phyloP scores from a whole-genome alignment of 2,888 invertebrate genomes.

The Thymelicus sylvestris region DNA sequence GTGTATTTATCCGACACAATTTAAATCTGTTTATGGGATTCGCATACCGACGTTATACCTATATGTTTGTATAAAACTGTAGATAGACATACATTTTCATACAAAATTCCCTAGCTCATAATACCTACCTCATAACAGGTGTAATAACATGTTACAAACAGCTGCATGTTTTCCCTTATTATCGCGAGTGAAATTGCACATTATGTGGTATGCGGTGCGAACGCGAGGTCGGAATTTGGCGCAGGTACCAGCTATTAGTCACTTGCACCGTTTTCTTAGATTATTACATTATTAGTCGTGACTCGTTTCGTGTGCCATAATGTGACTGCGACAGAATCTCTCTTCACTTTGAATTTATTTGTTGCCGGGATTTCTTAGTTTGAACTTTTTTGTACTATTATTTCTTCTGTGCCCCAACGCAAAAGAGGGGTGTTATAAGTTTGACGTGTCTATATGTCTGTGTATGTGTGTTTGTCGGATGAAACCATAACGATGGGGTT shows the following conservation, averaged over 20 bases:
- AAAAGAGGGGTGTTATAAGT: too few relatives aligned
- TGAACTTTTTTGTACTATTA: too few relatives aligned
- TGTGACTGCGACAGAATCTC: constrained; percentile 1
- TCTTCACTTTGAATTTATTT: neutral
- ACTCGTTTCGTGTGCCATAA: neutral
- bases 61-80: too few relatives aligned
- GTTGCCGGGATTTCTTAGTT: too few relatives aligned
- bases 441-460: too few relatives aligned
- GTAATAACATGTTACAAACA: constrained; percentile 19
- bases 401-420: too few relatives aligned
- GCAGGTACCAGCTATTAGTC: constrained; percentile 31
- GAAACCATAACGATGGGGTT: too few relatives aligned
- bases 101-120: constrained; percentile 3
- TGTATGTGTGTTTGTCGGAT: too few relatives aligned
- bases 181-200: constrained; percentile 6
- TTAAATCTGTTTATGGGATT: too few relatives aligned
- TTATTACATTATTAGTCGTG: constrained; percentile 8
- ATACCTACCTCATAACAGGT: constrained; percentile 17
- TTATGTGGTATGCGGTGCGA: constrained; percentile 11
- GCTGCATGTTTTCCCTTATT: constrained; percentile 21
- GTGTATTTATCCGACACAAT: too few relatives aligned
- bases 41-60: too few relatives aligned
- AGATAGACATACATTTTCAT: neutral
- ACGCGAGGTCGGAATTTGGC: constrained; percentile 28
- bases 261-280: constrained; percentile 18